Evolutionary conservation across 1,140 invertebrate genomes (phyloP), one percentile per base, ranked within the genome.

Genomic region (Drosophila orosa): DNA sequence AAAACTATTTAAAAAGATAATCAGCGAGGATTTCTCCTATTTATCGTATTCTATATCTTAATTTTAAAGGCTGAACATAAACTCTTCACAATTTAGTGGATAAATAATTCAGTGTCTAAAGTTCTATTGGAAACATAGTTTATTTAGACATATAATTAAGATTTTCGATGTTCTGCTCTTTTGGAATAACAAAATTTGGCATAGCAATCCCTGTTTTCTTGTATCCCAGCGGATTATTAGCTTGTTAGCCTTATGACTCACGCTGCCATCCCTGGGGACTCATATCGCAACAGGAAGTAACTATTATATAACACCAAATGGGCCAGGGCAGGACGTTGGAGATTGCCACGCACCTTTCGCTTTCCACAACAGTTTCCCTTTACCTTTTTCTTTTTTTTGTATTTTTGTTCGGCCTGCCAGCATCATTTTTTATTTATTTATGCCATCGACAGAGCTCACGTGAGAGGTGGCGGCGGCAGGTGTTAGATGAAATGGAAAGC

Each of bases 381-480:
- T 42, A 12, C 22, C n/a, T 10, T 25, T 55, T 74, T 71, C 6
- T 17, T 37, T 33, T 40, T 62, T 66, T 58, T 61, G 24, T 44
- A 29, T 44, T 33, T 22, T 52, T 50, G 66, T 69, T 65, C 57
- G 37, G 62, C 60, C 55, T 61, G 40, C 61, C 44, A 47, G 63
- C 78, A 86, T 87, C 83, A 86, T 87, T 83, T 87, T 87, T 86
- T 86, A 86, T 87, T 86, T 86, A 86, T 86, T 86, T 83, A 87
- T 83, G 74, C 59, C 67, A 78, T 56, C 59, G 52, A 57, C 67
- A 39, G 58, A 33, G 52, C 40, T 60, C 47, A 67, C 73, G 79
- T 68, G 67, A 31, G 67, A 31, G 25, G 48, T 3, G 48, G 31
- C 25, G 19, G 55, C 59, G 17, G 10, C 24, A 71, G 50, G 42